These are phyloP conservation scores for Alloplasta piceator DNA, from an alignment of 2,888 invertebrate species.

Conservation along the genomic window DNA sequence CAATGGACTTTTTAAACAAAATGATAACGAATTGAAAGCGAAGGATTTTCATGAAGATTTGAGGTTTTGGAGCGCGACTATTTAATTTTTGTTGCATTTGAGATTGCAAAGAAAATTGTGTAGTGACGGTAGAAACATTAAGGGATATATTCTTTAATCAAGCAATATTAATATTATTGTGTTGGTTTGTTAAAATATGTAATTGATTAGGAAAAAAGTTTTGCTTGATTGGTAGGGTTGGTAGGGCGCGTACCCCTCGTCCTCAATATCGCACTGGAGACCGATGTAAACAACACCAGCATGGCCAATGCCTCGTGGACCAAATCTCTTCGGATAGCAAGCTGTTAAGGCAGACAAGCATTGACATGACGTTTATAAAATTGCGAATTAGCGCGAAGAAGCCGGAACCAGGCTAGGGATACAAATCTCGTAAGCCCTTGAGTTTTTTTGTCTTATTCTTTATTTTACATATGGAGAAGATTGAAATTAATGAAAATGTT, in stretches of 20 bases:
- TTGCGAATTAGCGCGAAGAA: constrained; percentile 52
- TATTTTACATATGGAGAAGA: constrained; percentile 20
- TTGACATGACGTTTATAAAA: constrained; percentile 60
- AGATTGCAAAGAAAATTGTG: constrained; percentile 9
- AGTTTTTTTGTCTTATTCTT: constrained; percentile 60
- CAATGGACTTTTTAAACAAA: too few relatives aligned
- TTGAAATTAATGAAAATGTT: constrained; percentile 21
- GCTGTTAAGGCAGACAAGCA: constrained; percentile 86
- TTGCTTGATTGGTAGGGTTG: constrained; percentile 54
- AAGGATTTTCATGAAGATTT: neutral
- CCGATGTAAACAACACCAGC: constrained; percentile 94
- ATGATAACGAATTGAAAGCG: neutral
- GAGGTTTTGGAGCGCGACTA: neutral
- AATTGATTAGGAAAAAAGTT: constrained; percentile 21
- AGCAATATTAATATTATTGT: neutral
- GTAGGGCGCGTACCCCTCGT: constrained; percentile 83
- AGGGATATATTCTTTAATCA: constrained; percentile 21
- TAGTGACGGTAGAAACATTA: constrained; percentile 17
- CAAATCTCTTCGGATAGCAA: constrained; percentile 98
- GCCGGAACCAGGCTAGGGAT: constrained; percentile 58
- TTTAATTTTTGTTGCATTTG: neutral
- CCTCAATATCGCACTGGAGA: constrained; percentile 93
- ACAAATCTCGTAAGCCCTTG: constrained; percentile 66
- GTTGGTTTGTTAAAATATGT: constrained; percentile 25
- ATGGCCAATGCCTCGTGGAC: constrained; percentile 97